Conservation (phyloP, 2,113 vertebrate species). For the Sarotherodon lohbergeri region DNA sequence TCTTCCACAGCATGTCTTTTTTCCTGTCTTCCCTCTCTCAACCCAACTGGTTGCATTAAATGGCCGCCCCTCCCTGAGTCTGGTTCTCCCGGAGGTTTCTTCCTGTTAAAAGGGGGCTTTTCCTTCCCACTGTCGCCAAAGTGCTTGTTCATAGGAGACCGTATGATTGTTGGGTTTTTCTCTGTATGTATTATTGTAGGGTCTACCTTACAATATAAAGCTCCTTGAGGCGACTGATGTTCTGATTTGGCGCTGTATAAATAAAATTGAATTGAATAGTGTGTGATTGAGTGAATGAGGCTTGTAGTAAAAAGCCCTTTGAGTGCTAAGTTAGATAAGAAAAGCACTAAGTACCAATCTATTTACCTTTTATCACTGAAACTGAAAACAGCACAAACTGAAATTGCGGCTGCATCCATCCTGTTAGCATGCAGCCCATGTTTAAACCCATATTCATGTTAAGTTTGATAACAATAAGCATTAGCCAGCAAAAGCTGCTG, state of each 20-base stretch:
- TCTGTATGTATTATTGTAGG: background rate
- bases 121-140: background rate
- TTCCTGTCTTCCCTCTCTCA: background rate
- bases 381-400: background rate
- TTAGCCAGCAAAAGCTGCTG: background rate
- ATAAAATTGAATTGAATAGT: background rate
- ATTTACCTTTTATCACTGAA: background rate
- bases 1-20: background rate
- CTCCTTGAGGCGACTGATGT: background rate
- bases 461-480: background rate
- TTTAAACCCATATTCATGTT: background rate
- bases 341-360: background rate
- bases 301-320: background rate
- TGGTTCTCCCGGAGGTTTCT: background rate
- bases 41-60: background rate
- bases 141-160: background rate
- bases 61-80: background rate
- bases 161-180: background rate
- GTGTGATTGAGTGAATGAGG: background rate
- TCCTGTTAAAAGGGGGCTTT: background rate
- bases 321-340: background rate
- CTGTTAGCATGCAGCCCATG: background rate
- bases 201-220: background rate
- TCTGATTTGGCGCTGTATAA: background rate
- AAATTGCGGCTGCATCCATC: background rate